Conservation (phyloP, 2,797 vertebrate species). For the Phylloscopus collybita region DNA sequence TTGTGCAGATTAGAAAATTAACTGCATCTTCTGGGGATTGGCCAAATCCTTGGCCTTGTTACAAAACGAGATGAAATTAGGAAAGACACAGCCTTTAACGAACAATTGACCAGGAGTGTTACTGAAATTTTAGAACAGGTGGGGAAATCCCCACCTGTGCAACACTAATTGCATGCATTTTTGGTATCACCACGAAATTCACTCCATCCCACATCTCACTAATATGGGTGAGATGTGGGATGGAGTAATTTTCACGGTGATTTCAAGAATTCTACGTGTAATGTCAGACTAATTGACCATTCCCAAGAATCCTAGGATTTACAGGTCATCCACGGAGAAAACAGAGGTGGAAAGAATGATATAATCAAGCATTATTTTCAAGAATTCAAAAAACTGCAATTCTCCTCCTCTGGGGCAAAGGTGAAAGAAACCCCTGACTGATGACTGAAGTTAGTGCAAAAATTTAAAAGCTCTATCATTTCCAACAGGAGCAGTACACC, state of each 20-base stretch:
- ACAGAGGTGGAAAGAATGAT: neutral
- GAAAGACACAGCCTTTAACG: neutral
- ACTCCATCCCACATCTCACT: neutral
- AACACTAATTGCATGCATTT: neutral
- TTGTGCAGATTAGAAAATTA: neutral
- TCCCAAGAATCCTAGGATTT: neutral
- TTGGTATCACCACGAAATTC: neutral
- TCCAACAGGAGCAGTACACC: neutral
- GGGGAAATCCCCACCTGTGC: neutral
- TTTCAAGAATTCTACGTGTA: fast-evolving
- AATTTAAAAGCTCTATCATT: neutral
- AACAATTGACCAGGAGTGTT: neutral
- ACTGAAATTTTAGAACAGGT: neutral
- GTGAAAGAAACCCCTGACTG: neutral
- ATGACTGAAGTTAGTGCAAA: neutral
- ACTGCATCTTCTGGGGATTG: neutral
- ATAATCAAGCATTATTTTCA: neutral
- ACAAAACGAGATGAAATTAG: neutral
- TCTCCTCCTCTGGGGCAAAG: neutral
- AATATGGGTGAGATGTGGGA: too few species aligned
- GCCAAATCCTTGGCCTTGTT: neutral
- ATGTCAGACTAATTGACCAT: neutral
- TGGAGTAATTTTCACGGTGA: neutral
- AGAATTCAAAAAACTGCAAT: neutral
- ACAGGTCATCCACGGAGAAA: fast-evolving